These are phyloP conservation scores for Phyllostomus discolor DNA, from an alignment of 2,113 vertebrate species.

Conservation along the genomic window DNA sequence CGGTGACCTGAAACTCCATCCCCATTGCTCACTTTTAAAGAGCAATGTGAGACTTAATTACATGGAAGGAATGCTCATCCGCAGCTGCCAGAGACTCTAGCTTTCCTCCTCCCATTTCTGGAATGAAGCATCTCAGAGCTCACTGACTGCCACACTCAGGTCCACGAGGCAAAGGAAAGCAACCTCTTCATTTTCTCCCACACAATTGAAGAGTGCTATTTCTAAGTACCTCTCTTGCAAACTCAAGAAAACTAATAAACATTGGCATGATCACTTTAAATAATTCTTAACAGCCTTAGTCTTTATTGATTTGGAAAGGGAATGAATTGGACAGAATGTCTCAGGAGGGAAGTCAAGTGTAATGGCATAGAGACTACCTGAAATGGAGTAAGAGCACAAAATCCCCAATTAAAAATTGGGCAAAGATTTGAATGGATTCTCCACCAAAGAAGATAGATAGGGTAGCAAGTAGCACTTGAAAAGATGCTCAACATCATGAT, in stretches of 20 bases:
- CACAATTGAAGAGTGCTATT: not conserved
- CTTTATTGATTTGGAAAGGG: conserved; percentile 22
- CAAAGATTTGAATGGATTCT: not conserved
- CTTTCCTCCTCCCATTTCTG: not conserved
- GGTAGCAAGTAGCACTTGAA: not conserved
- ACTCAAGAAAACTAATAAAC: not conserved
- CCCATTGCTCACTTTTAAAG: not conserved
- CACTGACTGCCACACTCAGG: not conserved
- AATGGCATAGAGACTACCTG: not conserved
- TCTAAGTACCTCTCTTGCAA: not conserved
- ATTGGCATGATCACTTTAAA: not conserved
- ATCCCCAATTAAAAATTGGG: not conserved
- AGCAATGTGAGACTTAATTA: not conserved
- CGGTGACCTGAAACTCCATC: not conserved
- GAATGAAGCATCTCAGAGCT: not conserved
- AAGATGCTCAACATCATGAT: not conserved
- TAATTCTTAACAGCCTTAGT: not conserved
- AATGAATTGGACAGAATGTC: conserved; percentile 30
- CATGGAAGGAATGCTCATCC: not conserved
- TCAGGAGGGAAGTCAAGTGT: not conserved
- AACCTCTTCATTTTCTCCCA: not conserved
- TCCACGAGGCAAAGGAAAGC: not conserved
- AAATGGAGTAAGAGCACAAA: not conserved
- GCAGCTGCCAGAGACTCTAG: not conserved
- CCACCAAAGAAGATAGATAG: not conserved